These are phyloP conservation scores for Antheraea yamamai DNA, from an alignment of 2,888 invertebrate genomes.

Conservation along the genomic window DNA sequence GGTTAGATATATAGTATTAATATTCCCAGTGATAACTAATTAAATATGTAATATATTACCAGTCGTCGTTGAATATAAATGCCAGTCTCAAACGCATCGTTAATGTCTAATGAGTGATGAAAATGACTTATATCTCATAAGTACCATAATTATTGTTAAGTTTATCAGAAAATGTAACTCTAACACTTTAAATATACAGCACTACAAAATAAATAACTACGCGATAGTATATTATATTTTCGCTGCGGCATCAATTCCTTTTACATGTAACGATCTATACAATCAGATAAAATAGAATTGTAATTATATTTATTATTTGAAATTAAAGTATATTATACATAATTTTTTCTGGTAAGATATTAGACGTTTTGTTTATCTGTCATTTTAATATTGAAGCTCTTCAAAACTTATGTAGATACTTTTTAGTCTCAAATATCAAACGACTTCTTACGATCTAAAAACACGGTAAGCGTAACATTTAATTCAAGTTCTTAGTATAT, in stretches of 20 bases:
- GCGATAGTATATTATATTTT: neutral
- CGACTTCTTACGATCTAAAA: neutral
- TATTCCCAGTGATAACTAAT: too few species aligned
- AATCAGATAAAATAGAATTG: neutral
- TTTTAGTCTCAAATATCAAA: neutral
- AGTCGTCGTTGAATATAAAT: neutral
- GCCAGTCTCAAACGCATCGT: conserved; percentile 3
- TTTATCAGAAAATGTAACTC: neutral
- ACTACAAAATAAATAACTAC: neutral
- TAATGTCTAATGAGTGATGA: neutral
- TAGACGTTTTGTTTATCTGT: neutral
- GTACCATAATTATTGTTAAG: neutral
- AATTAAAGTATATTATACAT: neutral
- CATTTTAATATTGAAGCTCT: too few species aligned
- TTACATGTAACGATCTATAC: neutral
- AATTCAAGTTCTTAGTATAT: neutral
- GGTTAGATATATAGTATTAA: too few species aligned
- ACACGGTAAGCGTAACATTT: neutral
- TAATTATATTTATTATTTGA: neutral
- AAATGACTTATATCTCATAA: neutral
- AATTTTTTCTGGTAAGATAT: neutral
- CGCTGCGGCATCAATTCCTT: neutral
- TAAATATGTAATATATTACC: neutral
- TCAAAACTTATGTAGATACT: too few species aligned
- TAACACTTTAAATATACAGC: too few species aligned